phyloP scores from a whole-genome alignment of 2,113 vertebrate species.

The Phrynocephalus versicolor region DNA sequence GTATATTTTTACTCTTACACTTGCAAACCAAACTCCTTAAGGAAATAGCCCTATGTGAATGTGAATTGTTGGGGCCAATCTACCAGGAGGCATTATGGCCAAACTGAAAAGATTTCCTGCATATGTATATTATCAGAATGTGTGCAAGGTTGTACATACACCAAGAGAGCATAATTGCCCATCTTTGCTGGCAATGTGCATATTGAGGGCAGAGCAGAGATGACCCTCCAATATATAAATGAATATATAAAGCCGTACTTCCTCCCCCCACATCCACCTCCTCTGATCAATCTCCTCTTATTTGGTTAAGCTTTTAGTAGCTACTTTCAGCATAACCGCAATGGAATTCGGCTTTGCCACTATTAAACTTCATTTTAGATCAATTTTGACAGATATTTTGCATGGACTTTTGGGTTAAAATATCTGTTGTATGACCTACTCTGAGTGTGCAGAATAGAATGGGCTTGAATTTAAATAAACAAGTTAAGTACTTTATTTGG shows the following conservation, averaged over 20 bases:
- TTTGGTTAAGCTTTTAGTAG: not conserved
- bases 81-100: not conserved
- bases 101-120: not conserved
- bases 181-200: not conserved
- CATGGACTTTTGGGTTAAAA: not conserved
- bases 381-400: not conserved
- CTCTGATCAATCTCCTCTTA: not conserved
- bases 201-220: not conserved
- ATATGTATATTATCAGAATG: not conserved
- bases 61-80: too few species aligned
- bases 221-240: not conserved
- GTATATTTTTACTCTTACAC: not conserved
- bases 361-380: not conserved
- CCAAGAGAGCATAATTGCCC: not conserved
- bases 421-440: not conserved
- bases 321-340: not conserved
- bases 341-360: not conserved
- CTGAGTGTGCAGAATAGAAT: not conserved
- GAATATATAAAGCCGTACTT: not conserved
- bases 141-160: not conserved
- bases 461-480: constrained; percentile 22
- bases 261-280: not conserved
- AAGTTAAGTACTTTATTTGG: constrained; percentile 18
- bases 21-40: not conserved
- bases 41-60: not conserved